These are phyloP conservation scores for Abscondita cerata DNA, from an alignment of 2,888 invertebrate genomes.

Conservation along the genomic window DNA sequence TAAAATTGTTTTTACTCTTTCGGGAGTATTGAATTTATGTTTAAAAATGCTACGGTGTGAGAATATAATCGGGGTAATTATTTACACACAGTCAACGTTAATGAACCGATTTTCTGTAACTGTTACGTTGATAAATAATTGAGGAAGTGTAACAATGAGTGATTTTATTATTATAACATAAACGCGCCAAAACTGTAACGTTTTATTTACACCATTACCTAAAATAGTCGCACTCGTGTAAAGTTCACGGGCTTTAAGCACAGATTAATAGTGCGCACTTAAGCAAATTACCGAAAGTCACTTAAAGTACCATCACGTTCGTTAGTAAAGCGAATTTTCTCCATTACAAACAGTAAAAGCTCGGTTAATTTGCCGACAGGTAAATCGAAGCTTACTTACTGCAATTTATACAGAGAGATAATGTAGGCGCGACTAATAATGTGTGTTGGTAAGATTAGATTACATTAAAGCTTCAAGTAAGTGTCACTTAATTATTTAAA, in stretches of 20 bases:
- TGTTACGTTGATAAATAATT: too few relatives aligned
- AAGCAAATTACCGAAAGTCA: conserved; percentile 25
- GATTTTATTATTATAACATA: too few relatives aligned
- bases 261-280: conserved; percentile 21
- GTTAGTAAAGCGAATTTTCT: conserved; percentile 13
- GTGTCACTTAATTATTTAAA: not conserved
- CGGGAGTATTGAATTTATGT: not conserved
- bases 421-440: conserved; percentile 35
- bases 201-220: conserved; percentile 17
- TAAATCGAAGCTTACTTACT: conserved; percentile 26
- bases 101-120: too few relatives aligned
- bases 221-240: conserved; percentile 4
- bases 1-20: conserved; percentile 9
- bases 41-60: not conserved
- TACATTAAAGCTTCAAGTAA: not conserved
- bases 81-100: too few relatives aligned
- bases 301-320: conserved; percentile 23
- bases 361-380: conserved; percentile 30
- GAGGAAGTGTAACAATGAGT: too few relatives aligned
- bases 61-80: too few relatives aligned
- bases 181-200: not conserved
- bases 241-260: conserved; percentile 17
- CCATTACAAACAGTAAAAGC: conserved; percentile 19
- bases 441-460: conserved; percentile 27
- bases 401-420: conserved; percentile 23